Evolutionary conservation across 1,140 invertebrate species (phyloP).

Genomic region (Zaprionus taronus): DNA sequence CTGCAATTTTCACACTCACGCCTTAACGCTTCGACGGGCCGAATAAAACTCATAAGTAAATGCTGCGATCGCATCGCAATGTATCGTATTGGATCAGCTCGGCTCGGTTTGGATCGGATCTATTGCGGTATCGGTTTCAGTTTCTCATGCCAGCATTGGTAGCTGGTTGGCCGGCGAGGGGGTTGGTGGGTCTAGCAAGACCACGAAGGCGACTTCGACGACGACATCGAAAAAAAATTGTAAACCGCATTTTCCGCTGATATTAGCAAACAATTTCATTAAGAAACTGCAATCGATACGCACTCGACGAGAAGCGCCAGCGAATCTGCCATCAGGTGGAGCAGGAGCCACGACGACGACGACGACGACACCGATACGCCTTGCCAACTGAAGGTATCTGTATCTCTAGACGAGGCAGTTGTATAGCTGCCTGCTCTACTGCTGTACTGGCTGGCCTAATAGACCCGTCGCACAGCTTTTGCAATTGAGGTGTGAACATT

Average conservation of each 20-base stretch:
- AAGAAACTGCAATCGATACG: slow-evolving; percentile 80
- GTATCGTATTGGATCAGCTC: neutral
- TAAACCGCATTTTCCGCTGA: slow-evolving; percentile 83
- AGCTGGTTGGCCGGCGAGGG: slow-evolving; percentile 16
- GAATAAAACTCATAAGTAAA: slow-evolving; percentile 14
- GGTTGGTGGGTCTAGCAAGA: neutral
- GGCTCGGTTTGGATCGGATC: neutral
- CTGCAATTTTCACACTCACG: slow-evolving; percentile 55
- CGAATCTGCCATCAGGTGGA: slow-evolving; percentile 8
- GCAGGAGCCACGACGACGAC: slow-evolving; percentile 29
- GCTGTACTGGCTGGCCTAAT: slow-evolving; percentile 53
- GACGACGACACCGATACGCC: slow-evolving; percentile 48
- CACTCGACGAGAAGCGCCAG: slow-evolving; percentile 5
- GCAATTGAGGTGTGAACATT: slow-evolving; percentile 82
- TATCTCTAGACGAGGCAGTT: slow-evolving; percentile 47
- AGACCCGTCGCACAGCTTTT: slow-evolving; percentile 70
- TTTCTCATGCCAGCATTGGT: slow-evolving; percentile 65
- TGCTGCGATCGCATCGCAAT: slow-evolving; percentile 10
- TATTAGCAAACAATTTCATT: slow-evolving; percentile 84
- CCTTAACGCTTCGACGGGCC: slow-evolving; percentile 39
- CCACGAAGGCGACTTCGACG: slow-evolving; percentile 40
- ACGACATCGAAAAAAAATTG: slow-evolving; percentile 58
- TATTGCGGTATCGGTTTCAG: slow-evolving; percentile 49
- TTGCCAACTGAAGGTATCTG: slow-evolving; percentile 42
- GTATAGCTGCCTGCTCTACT: slow-evolving; percentile 18